Evolutionary conservation across 2,113 vertebrate species (phyloP).

Genomic region (Macrotus californicus): DNA sequence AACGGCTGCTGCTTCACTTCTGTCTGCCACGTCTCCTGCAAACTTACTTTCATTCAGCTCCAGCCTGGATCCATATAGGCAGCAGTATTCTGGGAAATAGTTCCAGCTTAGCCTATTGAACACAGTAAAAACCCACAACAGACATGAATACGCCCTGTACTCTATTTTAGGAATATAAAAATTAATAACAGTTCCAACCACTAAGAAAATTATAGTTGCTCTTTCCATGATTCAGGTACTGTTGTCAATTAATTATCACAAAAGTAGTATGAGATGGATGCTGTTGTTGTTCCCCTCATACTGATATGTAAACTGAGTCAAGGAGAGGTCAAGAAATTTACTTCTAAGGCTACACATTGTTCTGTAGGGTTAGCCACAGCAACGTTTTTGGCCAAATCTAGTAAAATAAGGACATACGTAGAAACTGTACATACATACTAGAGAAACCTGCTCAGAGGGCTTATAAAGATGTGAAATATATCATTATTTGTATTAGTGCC

Average conservation of each 20-base stretch:
- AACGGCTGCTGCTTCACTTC: not conserved
- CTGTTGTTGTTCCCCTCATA: not conserved
- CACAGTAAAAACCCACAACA: not conserved
- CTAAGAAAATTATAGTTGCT: slow-evolving; percentile 2
- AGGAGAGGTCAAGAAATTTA: not conserved
- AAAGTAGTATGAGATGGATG: not conserved
- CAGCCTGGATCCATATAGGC: not conserved
- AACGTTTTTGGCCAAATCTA: not conserved
- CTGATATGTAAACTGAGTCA: not conserved
- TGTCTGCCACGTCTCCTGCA: not conserved
- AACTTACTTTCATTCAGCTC: not conserved
- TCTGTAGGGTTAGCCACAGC: not conserved
- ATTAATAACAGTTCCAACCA: not conserved
- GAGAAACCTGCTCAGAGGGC: not conserved
- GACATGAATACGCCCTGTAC: not conserved
- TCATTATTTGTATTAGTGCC: not conserved
- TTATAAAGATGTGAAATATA: not conserved
- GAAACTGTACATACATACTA: not conserved
- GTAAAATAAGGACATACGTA: not conserved
- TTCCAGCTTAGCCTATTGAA: not conserved
- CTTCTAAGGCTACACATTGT: not conserved
- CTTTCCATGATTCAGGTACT: not conserved
- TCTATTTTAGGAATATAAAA: slow-evolving; percentile 3
- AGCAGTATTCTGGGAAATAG: not conserved
- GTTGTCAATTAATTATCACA: not conserved